Evolutionary conservation across 2,888 invertebrate species (phyloP), one percentile per base, ranked within the genome.

Genomic region (Rhimphoctona megacephalus): DNA sequence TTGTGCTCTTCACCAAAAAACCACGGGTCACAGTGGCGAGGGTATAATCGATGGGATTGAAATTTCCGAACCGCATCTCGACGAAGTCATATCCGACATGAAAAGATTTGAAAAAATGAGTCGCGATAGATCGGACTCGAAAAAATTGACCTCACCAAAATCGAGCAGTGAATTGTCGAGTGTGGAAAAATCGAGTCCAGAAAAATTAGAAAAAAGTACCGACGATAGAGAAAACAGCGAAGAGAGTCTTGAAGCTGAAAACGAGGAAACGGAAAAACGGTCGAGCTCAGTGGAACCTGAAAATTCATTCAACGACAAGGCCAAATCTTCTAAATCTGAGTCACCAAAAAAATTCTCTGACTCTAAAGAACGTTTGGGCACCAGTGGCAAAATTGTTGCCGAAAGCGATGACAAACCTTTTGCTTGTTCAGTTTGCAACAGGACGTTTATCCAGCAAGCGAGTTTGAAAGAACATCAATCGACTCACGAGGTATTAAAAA

Each of bases 341-440:
- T 94, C 95, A 54, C 96, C 97, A 90, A 95, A 95, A n/a, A 96
- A 96, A 91, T 91, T 94, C 25, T 97, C 96, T 89, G 95, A 95
- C 81, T 95, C 95, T 72, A 96, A 96, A 88, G 96, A 96, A 91
- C 95, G 95, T 93, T 95, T 95, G 88, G 96, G 96, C 46, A 92
- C 96, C 70, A 96, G 96, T 92, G 93, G 95, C 33, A 96, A 95
- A 94, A 94, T 95, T 17, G 94, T 95, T 19, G 96, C 97, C 92
- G 94, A 17, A 0, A 49, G 94, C 57, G 95, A 95, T 77, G 95
- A 11, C 7, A 95, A 95, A 85, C 95, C 96, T 33, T 96, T 96
- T 93, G 92, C 91, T 70, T 97, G 97, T 92, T 92, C 90, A 3
- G 94, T 95, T 90, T 97, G 97, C 93, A 95, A 95, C 86, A 96